Conservation (phyloP, 2,797 vertebrate species). For the Apodemus agrarius region DNA sequence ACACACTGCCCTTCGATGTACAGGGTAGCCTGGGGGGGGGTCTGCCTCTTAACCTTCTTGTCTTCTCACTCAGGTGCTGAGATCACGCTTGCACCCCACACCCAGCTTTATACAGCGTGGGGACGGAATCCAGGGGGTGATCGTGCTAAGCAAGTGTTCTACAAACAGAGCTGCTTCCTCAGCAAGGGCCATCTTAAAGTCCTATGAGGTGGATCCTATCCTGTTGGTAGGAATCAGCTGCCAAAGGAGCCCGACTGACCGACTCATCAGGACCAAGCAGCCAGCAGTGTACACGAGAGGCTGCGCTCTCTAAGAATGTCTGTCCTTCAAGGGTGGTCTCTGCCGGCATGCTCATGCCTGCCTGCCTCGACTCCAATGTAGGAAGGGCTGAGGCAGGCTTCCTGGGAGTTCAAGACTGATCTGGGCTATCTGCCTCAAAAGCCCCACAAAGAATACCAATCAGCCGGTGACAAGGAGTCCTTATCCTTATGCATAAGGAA, state of each 20-base stretch:
- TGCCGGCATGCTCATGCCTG: neutral
- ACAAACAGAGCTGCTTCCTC: neutral
- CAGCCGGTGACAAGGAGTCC: neutral
- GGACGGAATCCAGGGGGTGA: neutral
- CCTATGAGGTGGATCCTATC: neutral
- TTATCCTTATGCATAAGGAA: neutral
- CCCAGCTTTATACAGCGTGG: neutral
- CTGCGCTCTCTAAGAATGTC: neutral
- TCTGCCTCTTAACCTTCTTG: neutral
- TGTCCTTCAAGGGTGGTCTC: neutral
- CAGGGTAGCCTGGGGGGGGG: neutral
- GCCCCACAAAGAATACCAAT: neutral
- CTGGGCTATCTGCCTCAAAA: neutral
- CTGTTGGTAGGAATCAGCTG: neutral
- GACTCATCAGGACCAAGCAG: neutral
- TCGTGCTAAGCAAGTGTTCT: neutral
- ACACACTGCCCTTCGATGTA: neutral
- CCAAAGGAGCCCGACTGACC: neutral
- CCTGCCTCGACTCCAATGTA: neutral
- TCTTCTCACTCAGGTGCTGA: neutral
- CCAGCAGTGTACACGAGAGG: neutral
- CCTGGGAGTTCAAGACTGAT: neutral
- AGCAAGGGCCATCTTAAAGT: neutral
- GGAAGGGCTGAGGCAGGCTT: neutral
- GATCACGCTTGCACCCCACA: neutral